Conservation (phyloP, 2,113 vertebrate species). For the Crotalus tigris region DNA sequence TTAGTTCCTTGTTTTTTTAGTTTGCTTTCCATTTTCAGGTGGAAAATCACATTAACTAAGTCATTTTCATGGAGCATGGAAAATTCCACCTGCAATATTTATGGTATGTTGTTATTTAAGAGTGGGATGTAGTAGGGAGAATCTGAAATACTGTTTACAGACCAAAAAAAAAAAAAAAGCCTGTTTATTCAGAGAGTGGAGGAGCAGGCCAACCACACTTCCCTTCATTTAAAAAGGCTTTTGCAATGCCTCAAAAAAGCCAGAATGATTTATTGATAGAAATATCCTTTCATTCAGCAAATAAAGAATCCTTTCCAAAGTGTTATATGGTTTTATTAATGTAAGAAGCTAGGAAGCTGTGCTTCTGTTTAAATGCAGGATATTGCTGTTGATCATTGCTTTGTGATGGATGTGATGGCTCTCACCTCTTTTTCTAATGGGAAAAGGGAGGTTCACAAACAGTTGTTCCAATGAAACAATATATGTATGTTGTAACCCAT, state of each 20-base stretch:
- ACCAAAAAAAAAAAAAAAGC: constrained; percentile 7
- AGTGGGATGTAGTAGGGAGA: not conserved
- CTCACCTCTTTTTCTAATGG: not conserved
- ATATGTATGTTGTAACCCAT: not conserved
- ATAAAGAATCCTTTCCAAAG: constrained; percentile 43
- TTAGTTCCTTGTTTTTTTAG: constrained; percentile 40
- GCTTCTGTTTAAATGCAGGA: constrained; percentile 31
- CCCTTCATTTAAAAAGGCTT: constrained; percentile 47
- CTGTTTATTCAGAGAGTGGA: constrained; percentile 56
- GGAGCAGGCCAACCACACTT: constrained; percentile 27
- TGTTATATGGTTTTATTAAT: constrained; percentile 42
- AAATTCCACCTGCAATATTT: constrained; percentile 49
- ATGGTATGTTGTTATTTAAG: constrained; percentile 20
- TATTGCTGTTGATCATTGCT: constrained; percentile 28
- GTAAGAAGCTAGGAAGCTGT: constrained; percentile 18
- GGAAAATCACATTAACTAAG: constrained; percentile 48
- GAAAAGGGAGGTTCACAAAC: not conserved
- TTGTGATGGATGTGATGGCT: constrained; percentile 32
- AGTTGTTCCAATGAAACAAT: not conserved
- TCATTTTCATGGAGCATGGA: constrained; percentile 38
- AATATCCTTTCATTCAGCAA: constrained; percentile 36
- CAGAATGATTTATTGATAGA: constrained; percentile 50
- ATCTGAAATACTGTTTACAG: constrained; percentile 46
- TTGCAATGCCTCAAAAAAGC: constrained; percentile 9
- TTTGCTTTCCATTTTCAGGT: constrained; percentile 42